Percentiles rank a stretch among this genome's conserved stretches.
These are phyloP conservation scores for Vultur gryphus DNA, from an alignment of 2,797 vertebrate species.

Conservation along the genomic window DNA sequence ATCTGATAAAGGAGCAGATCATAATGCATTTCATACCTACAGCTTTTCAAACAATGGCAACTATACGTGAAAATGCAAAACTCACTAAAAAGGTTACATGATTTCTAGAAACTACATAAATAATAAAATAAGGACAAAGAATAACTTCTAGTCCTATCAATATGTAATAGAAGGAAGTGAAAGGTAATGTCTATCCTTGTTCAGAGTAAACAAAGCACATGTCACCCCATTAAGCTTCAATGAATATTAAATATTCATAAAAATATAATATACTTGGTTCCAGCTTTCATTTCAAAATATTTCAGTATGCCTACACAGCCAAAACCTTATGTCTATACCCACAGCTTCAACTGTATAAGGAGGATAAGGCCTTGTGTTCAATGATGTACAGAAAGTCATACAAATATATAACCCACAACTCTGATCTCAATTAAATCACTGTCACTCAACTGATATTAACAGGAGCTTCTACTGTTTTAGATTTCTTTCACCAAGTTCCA, in stretches of 20 bases:
- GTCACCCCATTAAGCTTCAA: background rate
- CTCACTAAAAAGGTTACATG: background rate
- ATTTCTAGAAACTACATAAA: background rate
- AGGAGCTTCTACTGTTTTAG: background rate
- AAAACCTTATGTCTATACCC: background rate
- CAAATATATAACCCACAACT: background rate
- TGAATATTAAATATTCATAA: background rate
- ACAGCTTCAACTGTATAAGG: background rate
- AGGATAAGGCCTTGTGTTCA: background rate
- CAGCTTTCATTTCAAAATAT: background rate
- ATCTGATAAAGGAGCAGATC: background rate
- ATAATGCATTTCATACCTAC: background rate
- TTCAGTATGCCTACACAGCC: background rate
- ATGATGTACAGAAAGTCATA: background rate
- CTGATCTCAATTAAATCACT: background rate
- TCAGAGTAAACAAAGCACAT: background rate
- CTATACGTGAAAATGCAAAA: background rate
- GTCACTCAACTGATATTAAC: background rate
- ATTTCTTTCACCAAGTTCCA: background rate
- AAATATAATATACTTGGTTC: background rate
- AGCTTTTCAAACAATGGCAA: background rate
- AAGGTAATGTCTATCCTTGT: background rate
- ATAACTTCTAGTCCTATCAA: background rate
- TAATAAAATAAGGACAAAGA: background rate
- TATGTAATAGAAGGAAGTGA: background rate